Evolutionary conservation across 2,888 invertebrate species (phyloP).

Genomic region (Prostheceraeus crozeri): DNA sequence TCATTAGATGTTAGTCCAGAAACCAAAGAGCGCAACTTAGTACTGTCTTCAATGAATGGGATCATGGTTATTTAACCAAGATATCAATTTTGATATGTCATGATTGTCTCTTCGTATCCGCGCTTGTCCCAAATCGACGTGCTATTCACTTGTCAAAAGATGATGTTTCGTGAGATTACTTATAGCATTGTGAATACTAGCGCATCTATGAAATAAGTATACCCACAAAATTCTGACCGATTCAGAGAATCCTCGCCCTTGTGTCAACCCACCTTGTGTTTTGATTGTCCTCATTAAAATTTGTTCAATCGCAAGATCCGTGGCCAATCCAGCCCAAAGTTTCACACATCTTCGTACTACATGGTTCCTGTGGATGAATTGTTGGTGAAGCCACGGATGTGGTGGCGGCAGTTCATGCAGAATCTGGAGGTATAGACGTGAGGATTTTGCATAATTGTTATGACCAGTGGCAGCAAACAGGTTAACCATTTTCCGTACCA

Average conservation of each 20-base stretch:
- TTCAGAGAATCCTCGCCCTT: conserved; percentile 38
- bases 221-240: conserved; percentile 6
- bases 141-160: conserved; percentile 14
- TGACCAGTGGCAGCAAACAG: conserved; percentile 43
- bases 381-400: conserved; percentile 37
- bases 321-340: conserved; percentile 43
- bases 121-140: conserved; percentile 2
- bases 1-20: too few relatives aligned
- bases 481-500: conserved; percentile 39
- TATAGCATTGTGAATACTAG: conserved; percentile 15
- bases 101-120: conserved; percentile 8
- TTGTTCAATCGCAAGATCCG: conserved; percentile 45
- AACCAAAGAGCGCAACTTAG: conserved; percentile 16
- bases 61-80: conserved; percentile 21
- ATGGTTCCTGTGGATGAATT: conserved; percentile 40
- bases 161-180: conserved; percentile 7
- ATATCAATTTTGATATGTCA: not conserved
- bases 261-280: too few relatives aligned
- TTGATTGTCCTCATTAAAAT: conserved; percentile 43
- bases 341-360: conserved; percentile 41
- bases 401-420: conserved; percentile 42
- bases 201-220: conserved; percentile 4
- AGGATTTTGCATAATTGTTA: conserved; percentile 43
- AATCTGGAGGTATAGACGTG: conserved; percentile 43
- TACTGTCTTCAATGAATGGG: not conserved